Conservation (phyloP, 2,888 invertebrate species). For the Hylaea fasciaria region DNA sequence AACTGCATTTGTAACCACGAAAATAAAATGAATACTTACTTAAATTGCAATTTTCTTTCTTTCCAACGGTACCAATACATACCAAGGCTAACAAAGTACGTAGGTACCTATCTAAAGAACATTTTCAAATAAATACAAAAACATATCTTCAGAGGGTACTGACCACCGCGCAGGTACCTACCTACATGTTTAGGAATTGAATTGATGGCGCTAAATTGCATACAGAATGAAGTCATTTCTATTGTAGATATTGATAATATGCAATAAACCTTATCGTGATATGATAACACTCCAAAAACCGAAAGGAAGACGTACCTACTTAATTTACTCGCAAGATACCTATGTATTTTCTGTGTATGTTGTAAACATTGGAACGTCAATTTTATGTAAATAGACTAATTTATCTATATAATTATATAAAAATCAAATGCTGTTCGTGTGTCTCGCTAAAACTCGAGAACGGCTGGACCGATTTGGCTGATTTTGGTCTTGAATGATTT, state of each 20-base stretch:
- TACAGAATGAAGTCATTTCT: slow-evolving; percentile 3
- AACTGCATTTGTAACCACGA: slow-evolving; percentile 10
- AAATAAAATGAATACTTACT: slow-evolving; percentile 14
- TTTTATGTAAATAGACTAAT: too few species aligned
- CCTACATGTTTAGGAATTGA: not conserved
- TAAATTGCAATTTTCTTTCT: not conserved
- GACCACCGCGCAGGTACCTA: slow-evolving; percentile 18
- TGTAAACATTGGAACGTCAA: too few species aligned
- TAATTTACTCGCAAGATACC: too few species aligned
- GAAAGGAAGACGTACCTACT: too few species aligned
- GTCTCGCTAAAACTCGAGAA: too few species aligned
- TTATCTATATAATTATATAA: too few species aligned
- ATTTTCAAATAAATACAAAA: slow-evolving; percentile 31
- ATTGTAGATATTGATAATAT: slow-evolving; percentile 4
- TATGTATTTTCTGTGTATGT: too few species aligned
- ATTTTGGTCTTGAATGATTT: too few species aligned
- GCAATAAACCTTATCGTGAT: too few species aligned
- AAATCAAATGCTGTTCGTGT: too few species aligned
- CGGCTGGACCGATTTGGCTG: too few species aligned
- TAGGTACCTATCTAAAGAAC: slow-evolving; percentile 34
- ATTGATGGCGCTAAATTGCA: not conserved
- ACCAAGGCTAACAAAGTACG: slow-evolving; percentile 16
- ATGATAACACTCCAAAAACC: too few species aligned
- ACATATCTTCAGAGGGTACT: slow-evolving; percentile 23
- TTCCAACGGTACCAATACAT: slow-evolving; percentile 8